phyloP scores from a whole-genome alignment of 2,888 invertebrate species.

The Julus scanicus region DNA sequence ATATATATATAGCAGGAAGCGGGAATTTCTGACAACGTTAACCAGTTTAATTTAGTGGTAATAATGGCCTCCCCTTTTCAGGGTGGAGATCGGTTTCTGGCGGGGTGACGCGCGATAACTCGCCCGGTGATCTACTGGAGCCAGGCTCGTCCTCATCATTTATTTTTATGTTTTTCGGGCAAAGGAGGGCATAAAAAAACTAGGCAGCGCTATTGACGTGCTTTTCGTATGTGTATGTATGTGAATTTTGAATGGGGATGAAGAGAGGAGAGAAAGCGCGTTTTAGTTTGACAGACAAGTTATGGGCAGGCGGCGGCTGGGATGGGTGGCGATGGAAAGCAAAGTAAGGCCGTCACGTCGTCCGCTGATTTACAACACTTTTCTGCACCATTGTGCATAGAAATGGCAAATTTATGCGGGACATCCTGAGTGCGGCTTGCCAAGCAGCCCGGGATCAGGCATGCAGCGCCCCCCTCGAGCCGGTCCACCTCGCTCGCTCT shows the following conservation, averaged over 20 bases:
- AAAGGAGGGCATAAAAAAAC: neutral
- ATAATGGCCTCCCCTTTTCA: neutral
- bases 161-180: constrained; percentile 46
- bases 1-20: neutral
- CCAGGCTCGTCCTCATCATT: constrained; percentile 49
- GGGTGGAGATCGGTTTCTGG: neutral
- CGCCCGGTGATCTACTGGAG: constrained; percentile 44
- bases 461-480: neutral
- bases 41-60: constrained; percentile 24
- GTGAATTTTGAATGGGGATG: constrained; percentile 39
- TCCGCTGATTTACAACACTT: constrained; percentile 58
- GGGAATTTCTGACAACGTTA: neutral
- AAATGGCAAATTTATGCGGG: constrained; percentile 59
- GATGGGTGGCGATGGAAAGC: constrained; percentile 32
- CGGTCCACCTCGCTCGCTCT: constrained; percentile 29
- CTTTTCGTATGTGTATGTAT: neutral
- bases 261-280: constrained; percentile 46
- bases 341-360: constrained; percentile 53
- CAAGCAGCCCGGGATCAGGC: neutral
- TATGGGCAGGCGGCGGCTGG: constrained; percentile 50
- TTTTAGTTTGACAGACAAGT: constrained; percentile 51
- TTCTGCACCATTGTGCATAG: constrained; percentile 59
- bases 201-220: constrained; percentile 24
- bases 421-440: constrained; percentile 53
- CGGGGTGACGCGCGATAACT: neutral